phyloP scores from a whole-genome alignment of 2,797 vertebrate species.

The Morus bassanus region DNA sequence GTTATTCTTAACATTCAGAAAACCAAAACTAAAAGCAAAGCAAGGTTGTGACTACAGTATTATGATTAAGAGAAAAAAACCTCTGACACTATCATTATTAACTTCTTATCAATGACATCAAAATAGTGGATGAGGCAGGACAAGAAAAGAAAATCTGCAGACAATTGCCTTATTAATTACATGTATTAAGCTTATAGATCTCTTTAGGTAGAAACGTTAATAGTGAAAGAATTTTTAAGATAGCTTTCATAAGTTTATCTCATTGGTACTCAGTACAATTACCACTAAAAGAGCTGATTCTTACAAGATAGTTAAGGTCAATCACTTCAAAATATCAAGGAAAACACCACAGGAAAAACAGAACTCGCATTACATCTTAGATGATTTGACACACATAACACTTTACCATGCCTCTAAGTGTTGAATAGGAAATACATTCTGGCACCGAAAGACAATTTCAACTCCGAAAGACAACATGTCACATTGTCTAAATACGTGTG shows the following conservation, averaged over 20 bases:
- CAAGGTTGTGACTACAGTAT: background rate
- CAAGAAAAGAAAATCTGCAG: background rate
- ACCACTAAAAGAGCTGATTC: background rate
- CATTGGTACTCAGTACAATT: background rate
- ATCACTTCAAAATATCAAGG: background rate
- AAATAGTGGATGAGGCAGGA: background rate
- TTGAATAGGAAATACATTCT: background rate
- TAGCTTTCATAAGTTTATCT: background rate
- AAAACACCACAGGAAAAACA: background rate
- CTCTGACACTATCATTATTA: background rate
- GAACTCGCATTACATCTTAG: background rate
- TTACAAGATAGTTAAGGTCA: background rate
- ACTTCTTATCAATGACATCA: background rate
- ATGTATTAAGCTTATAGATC: background rate
- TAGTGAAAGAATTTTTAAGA: background rate
- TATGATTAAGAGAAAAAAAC: background rate
- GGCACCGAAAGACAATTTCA: background rate
- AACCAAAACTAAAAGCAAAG: background rate
- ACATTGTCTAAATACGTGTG: background rate
- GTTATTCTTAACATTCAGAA: background rate
- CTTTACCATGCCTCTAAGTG: background rate
- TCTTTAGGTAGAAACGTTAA: background rate
- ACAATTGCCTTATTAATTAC: background rate
- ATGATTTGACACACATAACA: background rate
- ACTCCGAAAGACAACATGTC: background rate